Evolutionary conservation across 2,113 vertebrate genomes (phyloP).

Genomic region (Corapipo altera): DNA sequence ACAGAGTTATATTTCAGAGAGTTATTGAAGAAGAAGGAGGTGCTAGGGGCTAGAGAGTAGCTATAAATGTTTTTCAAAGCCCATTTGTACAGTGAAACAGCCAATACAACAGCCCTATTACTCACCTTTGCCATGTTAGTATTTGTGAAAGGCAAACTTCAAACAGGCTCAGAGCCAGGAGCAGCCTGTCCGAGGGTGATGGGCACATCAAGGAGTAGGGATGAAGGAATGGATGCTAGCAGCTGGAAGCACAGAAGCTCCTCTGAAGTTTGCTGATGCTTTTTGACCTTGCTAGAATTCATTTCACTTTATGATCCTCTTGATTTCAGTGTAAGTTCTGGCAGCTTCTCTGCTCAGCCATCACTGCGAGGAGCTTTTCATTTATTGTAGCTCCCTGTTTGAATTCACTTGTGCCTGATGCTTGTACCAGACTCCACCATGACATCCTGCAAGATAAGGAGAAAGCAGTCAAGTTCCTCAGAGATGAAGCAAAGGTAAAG

Average conservation of each 20-base stretch:
- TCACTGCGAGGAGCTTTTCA: not conserved
- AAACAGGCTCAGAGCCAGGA: not conserved
- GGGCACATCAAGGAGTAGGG: not conserved
- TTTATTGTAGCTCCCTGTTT: not conserved
- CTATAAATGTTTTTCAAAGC: slow-evolving; percentile 37
- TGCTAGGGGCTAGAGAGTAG: slow-evolving; percentile 17
- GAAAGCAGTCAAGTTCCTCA: not conserved
- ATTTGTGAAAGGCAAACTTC: not conserved
- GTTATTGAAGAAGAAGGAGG: slow-evolving; percentile 47
- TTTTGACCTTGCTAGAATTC: slow-evolving; percentile 26
- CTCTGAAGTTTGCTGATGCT: slow-evolving; percentile 4
- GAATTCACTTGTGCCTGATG: not conserved
- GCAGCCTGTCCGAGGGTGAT: not conserved
- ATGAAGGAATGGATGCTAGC: not conserved
- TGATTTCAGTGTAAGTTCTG: not conserved
- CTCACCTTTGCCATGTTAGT: not conserved
- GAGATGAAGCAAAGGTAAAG: not conserved
- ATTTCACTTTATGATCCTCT: not conserved
- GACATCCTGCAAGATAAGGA: not conserved
- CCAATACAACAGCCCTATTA: not conserved
- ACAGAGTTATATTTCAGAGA: slow-evolving; percentile 41
- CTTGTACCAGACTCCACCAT: not conserved
- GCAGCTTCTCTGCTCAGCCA: not conserved
- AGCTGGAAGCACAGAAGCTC: not conserved
- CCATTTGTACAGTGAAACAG: not conserved